Percentiles rank a stretch among this genome's conserved stretches.
Conservation (phyloP, 2,113 vertebrate genomes). For the Caracal caracal region DNA sequence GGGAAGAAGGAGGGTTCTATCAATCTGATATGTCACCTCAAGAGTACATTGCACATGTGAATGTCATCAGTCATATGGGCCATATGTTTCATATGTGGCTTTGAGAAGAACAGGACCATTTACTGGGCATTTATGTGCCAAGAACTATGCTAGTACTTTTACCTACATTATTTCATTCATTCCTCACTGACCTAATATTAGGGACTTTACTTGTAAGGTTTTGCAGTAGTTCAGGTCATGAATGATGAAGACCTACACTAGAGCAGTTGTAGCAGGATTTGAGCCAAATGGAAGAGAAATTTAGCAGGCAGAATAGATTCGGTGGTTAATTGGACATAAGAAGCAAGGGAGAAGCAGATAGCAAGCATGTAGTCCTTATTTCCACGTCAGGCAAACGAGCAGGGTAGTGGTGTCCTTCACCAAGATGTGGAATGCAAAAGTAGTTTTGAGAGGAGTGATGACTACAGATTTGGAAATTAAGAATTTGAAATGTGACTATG, state of each 20-base stretch:
- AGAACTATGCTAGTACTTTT: neutral
- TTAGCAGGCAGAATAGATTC: neutral
- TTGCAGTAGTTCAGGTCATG: slow-evolving; percentile 10
- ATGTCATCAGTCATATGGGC: neutral
- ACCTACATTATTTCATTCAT: neutral
- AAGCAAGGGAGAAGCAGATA: neutral
- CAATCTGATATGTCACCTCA: neutral
- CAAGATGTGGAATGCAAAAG: neutral
- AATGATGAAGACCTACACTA: neutral
- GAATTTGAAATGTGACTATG: slow-evolving; percentile 19
- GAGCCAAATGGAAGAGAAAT: slow-evolving; percentile 27
- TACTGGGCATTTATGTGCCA: neutral
- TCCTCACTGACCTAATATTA: slow-evolving; percentile 24
- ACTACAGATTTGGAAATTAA: slow-evolving; percentile 12
- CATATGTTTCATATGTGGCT: neutral
- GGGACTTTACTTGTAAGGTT: neutral
- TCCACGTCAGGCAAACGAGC: neutral
- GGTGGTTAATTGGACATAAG: slow-evolving; percentile 18
- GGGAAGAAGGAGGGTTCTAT: neutral
- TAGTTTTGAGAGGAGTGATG: neutral
- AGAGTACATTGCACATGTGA: neutral
- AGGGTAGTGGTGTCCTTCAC: neutral
- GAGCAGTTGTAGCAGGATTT: neutral
- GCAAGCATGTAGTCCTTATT: neutral
- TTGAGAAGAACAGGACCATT: neutral